Evolutionary conservation across 2,888 invertebrate genomes (phyloP).

Genomic region (Thecocarcelia acutangulata): DNA sequence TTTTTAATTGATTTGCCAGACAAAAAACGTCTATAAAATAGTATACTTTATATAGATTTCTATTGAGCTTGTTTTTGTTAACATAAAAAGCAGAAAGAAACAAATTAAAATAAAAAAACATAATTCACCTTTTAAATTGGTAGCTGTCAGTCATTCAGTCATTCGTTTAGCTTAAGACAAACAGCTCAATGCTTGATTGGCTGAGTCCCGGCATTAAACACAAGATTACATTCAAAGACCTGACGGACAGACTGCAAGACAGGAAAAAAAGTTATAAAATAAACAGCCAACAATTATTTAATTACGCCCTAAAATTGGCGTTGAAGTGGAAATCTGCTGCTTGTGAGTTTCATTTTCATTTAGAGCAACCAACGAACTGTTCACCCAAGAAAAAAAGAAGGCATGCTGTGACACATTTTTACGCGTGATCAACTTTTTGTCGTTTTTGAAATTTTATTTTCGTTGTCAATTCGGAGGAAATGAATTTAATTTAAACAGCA

Average conservation of each 20-base stretch:
- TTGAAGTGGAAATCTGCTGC: slow-evolving; percentile 66
- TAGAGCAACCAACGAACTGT: slow-evolving; percentile 7
- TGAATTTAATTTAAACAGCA: slow-evolving; percentile 45
- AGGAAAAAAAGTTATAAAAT: slow-evolving; percentile 37
- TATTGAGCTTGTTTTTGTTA: slow-evolving; percentile 29
- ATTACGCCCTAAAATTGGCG: slow-evolving; percentile 67
- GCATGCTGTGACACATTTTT: slow-evolving; percentile 65
- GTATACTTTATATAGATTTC: slow-evolving; percentile 1
- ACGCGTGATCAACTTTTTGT: slow-evolving; percentile 52
- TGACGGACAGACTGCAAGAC: slow-evolving; percentile 3
- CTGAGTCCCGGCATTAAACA: slow-evolving; percentile 32
- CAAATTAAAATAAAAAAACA: slow-evolving; percentile 21
- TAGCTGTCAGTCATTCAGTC: slow-evolving; percentile 39
- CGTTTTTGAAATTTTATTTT: slow-evolving; percentile 21
- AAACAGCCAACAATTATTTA: slow-evolving; percentile 59
- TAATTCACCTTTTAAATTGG: slow-evolving; percentile 57
- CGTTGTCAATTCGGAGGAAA: slow-evolving; percentile 48
- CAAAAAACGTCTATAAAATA: neutral
- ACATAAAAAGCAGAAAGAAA: neutral
- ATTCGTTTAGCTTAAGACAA: neutral
- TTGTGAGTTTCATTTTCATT: slow-evolving; percentile 49
- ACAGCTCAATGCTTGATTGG: slow-evolving; percentile 34
- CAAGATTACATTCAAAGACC: neutral
- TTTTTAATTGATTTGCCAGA: slow-evolving; percentile 54
- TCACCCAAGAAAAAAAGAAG: neutral